Percentiles rank a stretch among this genome's conserved stretches.
Conservation (phyloP, 1,140 invertebrate genomes). For the Hylaeus volcanicus region DNA sequence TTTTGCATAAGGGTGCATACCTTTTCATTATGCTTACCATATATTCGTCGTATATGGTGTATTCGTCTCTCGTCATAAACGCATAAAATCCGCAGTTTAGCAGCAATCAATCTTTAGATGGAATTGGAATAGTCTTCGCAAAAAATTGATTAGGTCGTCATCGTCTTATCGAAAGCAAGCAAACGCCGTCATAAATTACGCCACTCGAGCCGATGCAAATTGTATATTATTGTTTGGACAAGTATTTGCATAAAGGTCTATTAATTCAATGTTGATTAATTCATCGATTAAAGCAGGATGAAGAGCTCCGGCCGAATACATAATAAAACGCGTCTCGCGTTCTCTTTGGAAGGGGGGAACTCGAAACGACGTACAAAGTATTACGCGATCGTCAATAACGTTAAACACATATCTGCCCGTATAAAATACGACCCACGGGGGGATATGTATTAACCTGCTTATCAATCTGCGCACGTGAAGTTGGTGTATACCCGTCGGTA, state of each 20-base stretch:
- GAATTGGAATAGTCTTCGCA: no score
- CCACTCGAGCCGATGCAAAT: neutral
- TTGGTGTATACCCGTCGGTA: neutral
- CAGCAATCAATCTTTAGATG: no score
- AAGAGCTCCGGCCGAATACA: neutral
- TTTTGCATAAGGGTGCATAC: no score
- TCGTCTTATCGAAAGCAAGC: no score
- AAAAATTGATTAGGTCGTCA: no score
- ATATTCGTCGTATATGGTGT: no score
- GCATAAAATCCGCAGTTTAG: no score
- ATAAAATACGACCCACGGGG: conserved; percentile 15
- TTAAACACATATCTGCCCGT: neutral
- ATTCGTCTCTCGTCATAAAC: no score
- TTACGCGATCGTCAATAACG: neutral
- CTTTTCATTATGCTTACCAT: no score
- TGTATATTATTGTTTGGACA: neutral
- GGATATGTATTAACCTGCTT: conserved; percentile 8
- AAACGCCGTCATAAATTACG: neutral
- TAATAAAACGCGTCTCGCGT: no score
- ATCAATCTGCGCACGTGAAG: conserved; percentile 16
- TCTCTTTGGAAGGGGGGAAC: neutral
- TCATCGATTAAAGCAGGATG: neutral
- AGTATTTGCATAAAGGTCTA: neutral
- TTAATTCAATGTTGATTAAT: neutral
- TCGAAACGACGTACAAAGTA: neutral